phyloP scores from a whole-genome alignment of 1,140 invertebrate genomes.

The Leptoteleia sp. region DNA sequence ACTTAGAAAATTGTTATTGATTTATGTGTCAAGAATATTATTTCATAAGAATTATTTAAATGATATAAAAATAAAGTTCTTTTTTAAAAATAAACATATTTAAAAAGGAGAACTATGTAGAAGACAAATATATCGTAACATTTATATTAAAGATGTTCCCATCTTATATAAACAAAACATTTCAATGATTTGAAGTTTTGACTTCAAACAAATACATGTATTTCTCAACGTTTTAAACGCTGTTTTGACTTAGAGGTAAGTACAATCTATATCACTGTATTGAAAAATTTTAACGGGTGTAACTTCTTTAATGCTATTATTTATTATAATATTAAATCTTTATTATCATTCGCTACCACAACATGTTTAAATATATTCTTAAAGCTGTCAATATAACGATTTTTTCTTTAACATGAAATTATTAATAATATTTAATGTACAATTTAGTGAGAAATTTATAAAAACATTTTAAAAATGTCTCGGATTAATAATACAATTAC shows the following conservation, averaged over 20 bases:
- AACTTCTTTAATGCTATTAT: not conserved
- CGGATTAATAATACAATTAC: not conserved
- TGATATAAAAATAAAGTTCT: slow-evolving; percentile 18
- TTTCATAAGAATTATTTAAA: too few species aligned
- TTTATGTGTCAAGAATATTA: too few species aligned
- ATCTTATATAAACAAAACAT: slow-evolving; percentile 4
- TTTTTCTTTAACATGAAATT: slow-evolving; percentile 12
- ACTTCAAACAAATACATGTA: slow-evolving; percentile 9
- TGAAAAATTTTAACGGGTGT: not conserved
- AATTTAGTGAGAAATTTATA: slow-evolving; percentile 1
- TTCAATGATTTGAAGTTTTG: not conserved
- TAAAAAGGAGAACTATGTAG: not conserved
- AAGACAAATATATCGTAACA: slow-evolving; percentile 7
- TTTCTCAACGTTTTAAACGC: not conserved
- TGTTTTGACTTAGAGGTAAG: slow-evolving; percentile 7
- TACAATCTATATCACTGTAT: not conserved
- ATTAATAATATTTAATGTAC: slow-evolving; percentile 1
- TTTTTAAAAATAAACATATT: slow-evolving; percentile 1
- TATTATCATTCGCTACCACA: not conserved
- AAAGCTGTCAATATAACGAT: too few species aligned
- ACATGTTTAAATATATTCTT: not conserved
- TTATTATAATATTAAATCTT: not conserved
- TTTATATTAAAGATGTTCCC: slow-evolving; percentile 4
- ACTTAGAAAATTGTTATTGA: too few species aligned
- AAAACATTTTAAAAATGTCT: slow-evolving; percentile 9